phyloP scores from a whole-genome alignment of 1,140 invertebrate genomes.

The Diabrotica virgifera region DNA sequence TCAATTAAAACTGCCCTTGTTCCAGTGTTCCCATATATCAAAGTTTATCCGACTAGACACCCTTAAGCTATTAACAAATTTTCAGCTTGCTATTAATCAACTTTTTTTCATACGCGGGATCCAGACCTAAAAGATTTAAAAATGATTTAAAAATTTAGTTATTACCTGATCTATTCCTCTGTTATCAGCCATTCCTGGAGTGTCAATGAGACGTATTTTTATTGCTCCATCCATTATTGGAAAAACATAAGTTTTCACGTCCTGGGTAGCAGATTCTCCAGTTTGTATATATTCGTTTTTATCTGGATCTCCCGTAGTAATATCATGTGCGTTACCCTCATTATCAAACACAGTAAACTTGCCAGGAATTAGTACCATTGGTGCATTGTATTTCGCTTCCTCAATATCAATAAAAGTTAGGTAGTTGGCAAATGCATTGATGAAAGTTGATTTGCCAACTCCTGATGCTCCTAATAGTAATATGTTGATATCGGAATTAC shows the following conservation, averaged over 20 bases:
- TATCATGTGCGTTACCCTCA: constrained; percentile 24
- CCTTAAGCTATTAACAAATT: too few relatives aligned
- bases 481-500: constrained; percentile 39
- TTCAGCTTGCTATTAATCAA: too few relatives aligned
- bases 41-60: too few relatives aligned
- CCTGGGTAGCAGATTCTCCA: constrained; percentile 42
- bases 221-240: constrained; percentile 27
- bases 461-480: constrained; percentile 43
- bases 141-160: too few relatives aligned
- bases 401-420: constrained; percentile 34
- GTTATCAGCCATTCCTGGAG: constrained; percentile 40
- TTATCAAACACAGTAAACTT: constrained; percentile 35
- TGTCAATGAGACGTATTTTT: constrained; percentile 38
- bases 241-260: constrained; percentile 40
- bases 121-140: too few relatives aligned
- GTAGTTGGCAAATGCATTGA: constrained; percentile 44
- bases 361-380: constrained; percentile 37
- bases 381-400: constrained; percentile 30
- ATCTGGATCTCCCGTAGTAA: constrained; percentile 35
- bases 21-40: too few relatives aligned
- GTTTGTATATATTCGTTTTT: constrained; percentile 33
- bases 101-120: too few relatives aligned
- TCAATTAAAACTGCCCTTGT: too few relatives aligned
- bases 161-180: constrained; percentile 37
- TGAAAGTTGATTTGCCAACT: constrained; percentile 45